A percentile compares a stretch with the other conserved stretches of the same genome.
These are phyloP conservation scores for Ischnura elegans DNA, from an alignment of 2,888 invertebrate genomes.

Conservation along the genomic window DNA sequence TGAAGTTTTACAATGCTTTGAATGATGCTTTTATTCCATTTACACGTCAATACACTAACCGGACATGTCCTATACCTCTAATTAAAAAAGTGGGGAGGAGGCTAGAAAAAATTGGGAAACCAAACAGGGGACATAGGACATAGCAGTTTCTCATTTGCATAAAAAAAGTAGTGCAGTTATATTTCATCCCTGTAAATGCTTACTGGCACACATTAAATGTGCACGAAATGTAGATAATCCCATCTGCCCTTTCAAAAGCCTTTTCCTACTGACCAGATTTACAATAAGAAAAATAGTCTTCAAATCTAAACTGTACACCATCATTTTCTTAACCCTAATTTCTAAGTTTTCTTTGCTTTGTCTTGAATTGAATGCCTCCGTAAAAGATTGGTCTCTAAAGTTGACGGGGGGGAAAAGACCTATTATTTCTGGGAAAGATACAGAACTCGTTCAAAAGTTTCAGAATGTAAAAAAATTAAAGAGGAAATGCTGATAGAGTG, in stretches of 20 bases:
- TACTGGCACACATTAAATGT: conserved; percentile 57
- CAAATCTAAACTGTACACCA: conserved; percentile 66
- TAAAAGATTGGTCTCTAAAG: conserved; percentile 64
- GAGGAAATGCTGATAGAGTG: conserved; percentile 22
- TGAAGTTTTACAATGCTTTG: conserved; percentile 63
- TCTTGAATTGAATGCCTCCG: conserved; percentile 60
- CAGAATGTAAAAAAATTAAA: conserved; percentile 61
- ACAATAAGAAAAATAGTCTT: conserved; percentile 67
- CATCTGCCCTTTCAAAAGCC: conserved; percentile 65
- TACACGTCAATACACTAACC: conserved; percentile 51
- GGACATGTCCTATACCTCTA: conserved; percentile 48
- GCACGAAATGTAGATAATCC: conserved; percentile 52
- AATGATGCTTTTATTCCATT: conserved; percentile 60
- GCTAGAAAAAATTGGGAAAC: conserved; percentile 42
- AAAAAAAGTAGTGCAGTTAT: conserved; percentile 64
- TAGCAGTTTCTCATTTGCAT: conserved; percentile 44
- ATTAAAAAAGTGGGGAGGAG: not conserved
- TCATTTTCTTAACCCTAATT: conserved; percentile 55
- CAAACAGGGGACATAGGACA: conserved; percentile 45
- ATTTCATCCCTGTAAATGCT: conserved; percentile 65
- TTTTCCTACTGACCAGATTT: conserved; percentile 62
- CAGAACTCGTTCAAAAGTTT: conserved; percentile 51
- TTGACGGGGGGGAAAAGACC: conserved; percentile 63
- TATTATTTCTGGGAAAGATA: conserved; percentile 53
- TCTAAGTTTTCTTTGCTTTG: conserved; percentile 62